Percentiles rank a stretch among this genome's conserved stretches.
Conservation (phyloP, 2,113 vertebrate genomes). For the Nyctibius bracteatus region DNA sequence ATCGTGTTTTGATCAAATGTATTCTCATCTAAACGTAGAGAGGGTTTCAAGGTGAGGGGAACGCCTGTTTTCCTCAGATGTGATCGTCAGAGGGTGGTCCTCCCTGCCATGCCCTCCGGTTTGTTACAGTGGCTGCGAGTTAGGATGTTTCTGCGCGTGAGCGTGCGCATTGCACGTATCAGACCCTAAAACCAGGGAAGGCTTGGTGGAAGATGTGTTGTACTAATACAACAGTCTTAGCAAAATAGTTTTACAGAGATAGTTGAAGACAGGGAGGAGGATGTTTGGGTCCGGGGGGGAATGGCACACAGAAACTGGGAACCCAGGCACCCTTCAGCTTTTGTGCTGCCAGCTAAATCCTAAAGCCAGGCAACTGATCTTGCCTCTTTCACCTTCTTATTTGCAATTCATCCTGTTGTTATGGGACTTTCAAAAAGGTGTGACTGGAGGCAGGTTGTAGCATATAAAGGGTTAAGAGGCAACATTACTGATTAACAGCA, state of each 20-base stretch:
- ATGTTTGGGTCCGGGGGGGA: not conserved
- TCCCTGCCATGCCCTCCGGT: not conserved
- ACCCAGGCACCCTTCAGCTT: not conserved
- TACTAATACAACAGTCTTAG: not conserved
- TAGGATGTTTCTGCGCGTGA: not conserved
- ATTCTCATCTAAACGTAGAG: conserved; percentile 36
- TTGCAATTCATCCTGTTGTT: not conserved
- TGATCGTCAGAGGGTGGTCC: conserved; percentile 31
- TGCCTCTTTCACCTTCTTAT: not conserved
- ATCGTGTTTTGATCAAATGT: conserved; percentile 55
- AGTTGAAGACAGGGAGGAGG: not conserved
- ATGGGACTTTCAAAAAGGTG: not conserved
- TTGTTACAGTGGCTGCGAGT: not conserved
- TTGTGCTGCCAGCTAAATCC: not conserved
- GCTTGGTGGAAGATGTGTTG: not conserved
- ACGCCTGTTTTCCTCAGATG: conserved; percentile 19
- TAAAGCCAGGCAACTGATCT: not conserved
- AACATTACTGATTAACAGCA: not conserved
- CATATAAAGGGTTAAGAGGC: not conserved
- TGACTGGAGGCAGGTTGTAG: not conserved
- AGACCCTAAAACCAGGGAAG: not conserved
- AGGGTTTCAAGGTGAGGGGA: conserved; percentile 32
- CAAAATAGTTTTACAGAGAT: not conserved
- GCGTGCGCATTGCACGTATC: not conserved
- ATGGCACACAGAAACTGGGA: not conserved